phyloP scores from a whole-genome alignment of 2,888 invertebrate species.

The Troides helena region DNA sequence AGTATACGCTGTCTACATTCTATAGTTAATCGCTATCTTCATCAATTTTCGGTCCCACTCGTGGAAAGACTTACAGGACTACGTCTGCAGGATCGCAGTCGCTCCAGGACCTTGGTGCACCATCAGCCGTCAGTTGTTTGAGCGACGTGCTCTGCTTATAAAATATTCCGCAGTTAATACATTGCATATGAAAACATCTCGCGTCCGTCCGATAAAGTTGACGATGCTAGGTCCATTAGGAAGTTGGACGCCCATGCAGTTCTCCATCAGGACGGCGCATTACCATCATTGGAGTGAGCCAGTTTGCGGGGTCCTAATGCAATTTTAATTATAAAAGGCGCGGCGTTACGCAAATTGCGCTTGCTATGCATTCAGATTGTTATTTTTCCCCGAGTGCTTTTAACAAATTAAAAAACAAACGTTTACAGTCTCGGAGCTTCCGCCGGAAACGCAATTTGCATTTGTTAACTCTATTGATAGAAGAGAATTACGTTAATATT shows the following conservation, averaged over 20 bases:
- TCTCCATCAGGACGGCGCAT: constrained; percentile 68
- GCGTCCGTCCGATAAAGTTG: background rate
- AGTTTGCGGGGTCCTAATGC: constrained; percentile 70
- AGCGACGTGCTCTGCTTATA: no score
- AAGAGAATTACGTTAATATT: background rate
- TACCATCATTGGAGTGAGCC: constrained; percentile 61
- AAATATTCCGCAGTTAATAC: no score
- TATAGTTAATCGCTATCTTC: no score
- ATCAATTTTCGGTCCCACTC: no score
- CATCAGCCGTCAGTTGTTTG: no score
- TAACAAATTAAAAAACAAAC: constrained; percentile 72
- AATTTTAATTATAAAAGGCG: constrained; percentile 79
- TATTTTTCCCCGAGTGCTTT: constrained; percentile 73
- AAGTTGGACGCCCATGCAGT: constrained; percentile 42
- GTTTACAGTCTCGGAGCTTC: constrained; percentile 17
- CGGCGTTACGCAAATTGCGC: constrained; percentile 60
- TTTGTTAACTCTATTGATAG: constrained; percentile 1
- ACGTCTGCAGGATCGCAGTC: no score
- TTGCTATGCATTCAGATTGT: constrained; percentile 69
- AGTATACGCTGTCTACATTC: no score
- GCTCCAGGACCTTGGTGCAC: no score
- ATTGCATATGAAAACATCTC: background rate
- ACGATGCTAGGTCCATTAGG: constrained; percentile 8
- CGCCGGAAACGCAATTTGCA: constrained; percentile 5
- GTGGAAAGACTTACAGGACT: no score